phyloP scores from a whole-genome alignment of 2,113 vertebrate species.

The Ceyx melanurus region DNA sequence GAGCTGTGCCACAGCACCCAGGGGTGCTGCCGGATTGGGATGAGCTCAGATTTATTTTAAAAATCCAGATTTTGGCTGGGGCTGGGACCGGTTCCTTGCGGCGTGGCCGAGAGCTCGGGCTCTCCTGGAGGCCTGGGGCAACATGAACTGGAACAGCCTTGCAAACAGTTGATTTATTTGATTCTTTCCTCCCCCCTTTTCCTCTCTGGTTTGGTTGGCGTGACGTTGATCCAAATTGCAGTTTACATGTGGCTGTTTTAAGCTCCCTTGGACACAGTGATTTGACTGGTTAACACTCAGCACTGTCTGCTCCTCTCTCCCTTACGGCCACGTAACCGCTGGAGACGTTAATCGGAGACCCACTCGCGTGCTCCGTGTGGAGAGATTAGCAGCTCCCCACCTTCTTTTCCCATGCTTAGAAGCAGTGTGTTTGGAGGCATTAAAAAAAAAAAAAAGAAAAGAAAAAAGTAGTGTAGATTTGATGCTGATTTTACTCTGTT shows the following conservation, averaged over 20 bases:
- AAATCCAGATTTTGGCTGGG: neutral
- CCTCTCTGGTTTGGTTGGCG: neutral
- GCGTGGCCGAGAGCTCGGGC: accelerated
- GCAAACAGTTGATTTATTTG: neutral
- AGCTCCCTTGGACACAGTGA: neutral
- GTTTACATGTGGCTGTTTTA: neutral
- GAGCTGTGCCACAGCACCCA: neutral
- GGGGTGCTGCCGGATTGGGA: accelerated
- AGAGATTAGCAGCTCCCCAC: neutral
- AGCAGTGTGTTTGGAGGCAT: neutral
- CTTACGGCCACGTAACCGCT: neutral
- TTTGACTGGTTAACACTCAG: slow-evolving; percentile 42
- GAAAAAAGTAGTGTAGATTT: neutral
- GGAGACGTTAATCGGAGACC: neutral
- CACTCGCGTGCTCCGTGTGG: accelerated
- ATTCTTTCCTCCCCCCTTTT: neutral
- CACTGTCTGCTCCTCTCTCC: slow-evolving; percentile 18
- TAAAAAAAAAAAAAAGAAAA: neutral
- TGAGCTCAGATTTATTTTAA: neutral
- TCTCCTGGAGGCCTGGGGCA: accelerated
- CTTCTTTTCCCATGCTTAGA: neutral
- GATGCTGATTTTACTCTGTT: neutral
- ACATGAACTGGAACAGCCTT: accelerated
- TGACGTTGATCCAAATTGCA: slow-evolving; percentile 61
- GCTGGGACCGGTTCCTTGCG: accelerated